These are phyloP conservation scores for Cephus rjabovi DNA, from an alignment of 2,888 invertebrate genomes.

Conservation along the genomic window DNA sequence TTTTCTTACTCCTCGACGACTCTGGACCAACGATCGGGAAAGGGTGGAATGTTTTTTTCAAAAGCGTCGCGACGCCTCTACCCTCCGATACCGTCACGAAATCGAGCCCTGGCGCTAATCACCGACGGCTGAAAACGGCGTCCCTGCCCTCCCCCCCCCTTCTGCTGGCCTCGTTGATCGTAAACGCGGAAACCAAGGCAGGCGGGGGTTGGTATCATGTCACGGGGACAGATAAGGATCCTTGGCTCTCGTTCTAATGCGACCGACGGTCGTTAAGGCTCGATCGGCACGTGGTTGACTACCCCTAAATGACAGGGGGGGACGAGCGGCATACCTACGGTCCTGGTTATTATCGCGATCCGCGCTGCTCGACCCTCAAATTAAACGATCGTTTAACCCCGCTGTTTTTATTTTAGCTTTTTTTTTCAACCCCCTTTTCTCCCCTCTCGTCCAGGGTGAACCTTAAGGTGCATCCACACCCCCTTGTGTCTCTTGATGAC, in stretches of 20 bases:
- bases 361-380: conserved; percentile 24
- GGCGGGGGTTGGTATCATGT: conserved; percentile 40
- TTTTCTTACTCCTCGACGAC: not conserved
- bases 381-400: conserved; percentile 30
- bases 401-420: conserved; percentile 21
- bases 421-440: too few species aligned
- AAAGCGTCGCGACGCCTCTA: not conserved
- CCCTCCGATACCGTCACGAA: conserved; percentile 14
- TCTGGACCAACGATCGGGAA: too few species aligned
- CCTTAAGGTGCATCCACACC: too few species aligned
- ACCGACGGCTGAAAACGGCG: conserved; percentile 29
- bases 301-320: not conserved
- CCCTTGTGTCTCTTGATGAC: too few species aligned
- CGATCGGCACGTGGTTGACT: not conserved
- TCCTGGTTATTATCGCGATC: conserved; percentile 1
- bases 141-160: conserved; percentile 11
- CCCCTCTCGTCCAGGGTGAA: too few species aligned
- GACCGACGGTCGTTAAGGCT: conserved; percentile 25
- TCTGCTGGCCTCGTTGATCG: conserved; percentile 15
- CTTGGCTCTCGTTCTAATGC: conserved; percentile 33
- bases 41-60: not conserved
- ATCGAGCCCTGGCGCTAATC: conserved; percentile 50
- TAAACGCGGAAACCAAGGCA: not conserved
- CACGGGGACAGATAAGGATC: conserved; percentile 49
- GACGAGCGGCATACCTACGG: not conserved